These are phyloP conservation scores for Heterohyrax brucei DNA, from an alignment of 2,797 vertebrate species.

Conservation along the genomic window DNA sequence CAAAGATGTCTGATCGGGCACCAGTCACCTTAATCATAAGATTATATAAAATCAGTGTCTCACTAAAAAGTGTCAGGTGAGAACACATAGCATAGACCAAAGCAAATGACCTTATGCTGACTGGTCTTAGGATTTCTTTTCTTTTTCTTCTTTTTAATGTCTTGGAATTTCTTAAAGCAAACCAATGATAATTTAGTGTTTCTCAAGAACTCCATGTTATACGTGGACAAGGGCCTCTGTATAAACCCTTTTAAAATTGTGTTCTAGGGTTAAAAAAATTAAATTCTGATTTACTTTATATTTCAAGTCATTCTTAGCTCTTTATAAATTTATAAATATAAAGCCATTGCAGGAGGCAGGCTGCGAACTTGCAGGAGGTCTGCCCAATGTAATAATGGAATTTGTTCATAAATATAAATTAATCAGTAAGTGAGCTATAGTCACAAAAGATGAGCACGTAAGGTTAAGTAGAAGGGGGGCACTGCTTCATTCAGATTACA, in stretches of 20 bases:
- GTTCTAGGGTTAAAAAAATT: constrained; percentile 34
- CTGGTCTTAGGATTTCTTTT: neutral
- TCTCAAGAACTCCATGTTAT: neutral
- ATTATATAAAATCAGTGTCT: constrained; percentile 55
- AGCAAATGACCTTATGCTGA: constrained; percentile 58
- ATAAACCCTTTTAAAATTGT: neutral
- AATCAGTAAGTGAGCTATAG: constrained; percentile 56
- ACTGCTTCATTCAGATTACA: constrained; percentile 53
- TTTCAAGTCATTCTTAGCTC: neutral
- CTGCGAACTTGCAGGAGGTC: constrained; percentile 43
- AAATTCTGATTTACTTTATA: constrained; percentile 54
- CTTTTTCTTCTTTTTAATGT: no score
- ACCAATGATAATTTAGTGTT: constrained; percentile 12
- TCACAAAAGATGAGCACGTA: constrained; percentile 47
- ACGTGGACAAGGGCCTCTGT: neutral
- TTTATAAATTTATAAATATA: constrained; percentile 63
- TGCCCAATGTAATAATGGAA: constrained; percentile 24
- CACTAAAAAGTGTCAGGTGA: constrained; percentile 47
- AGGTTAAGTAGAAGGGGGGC: constrained; percentile 36
- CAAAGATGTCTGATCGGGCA: constrained; percentile 50
- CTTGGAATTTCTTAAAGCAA: constrained; percentile 32
- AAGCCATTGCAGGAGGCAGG: neutral
- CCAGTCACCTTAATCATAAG: constrained; percentile 48
- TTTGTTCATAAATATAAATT: constrained; percentile 68
- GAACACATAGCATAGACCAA: constrained; percentile 39